Conservation (phyloP, 1,140 invertebrate species). For the Pseudoatta argentina region DNA sequence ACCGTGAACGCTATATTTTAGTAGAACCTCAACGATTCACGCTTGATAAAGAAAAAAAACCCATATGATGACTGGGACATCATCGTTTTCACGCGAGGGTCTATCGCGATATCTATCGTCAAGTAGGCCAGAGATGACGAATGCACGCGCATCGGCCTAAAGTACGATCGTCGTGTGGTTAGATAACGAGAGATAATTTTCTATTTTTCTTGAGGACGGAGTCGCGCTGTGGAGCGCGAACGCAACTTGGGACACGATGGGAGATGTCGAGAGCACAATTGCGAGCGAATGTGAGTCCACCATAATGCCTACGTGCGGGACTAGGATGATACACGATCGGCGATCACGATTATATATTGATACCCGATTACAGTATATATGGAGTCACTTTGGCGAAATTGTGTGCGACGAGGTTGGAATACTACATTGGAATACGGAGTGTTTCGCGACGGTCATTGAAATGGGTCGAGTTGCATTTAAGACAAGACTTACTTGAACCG, state of each 20-base stretch:
- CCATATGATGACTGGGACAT: constrained; percentile 73
- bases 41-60: constrained; percentile 61
- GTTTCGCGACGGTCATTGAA: constrained; percentile 21
- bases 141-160: constrained; percentile 33
- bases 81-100: constrained; percentile 20
- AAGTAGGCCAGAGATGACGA: neutral
- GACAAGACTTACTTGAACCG: constrained; percentile 25
- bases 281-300: constrained; percentile 25
- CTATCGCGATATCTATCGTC: neutral
- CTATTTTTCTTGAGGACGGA: constrained; percentile 37
- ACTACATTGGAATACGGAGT: neutral
- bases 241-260: constrained; percentile 11
- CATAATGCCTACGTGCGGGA: constrained; percentile 15
- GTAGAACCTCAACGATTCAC: constrained; percentile 82
- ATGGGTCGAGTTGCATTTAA: constrained; percentile 24
- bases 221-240: neutral
- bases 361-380: neutral
- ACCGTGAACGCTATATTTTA: constrained; percentile 83
- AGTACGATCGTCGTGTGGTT: constrained; percentile 11
- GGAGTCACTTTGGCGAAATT: neutral
- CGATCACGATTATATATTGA: neutral
- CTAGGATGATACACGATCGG: neutral
- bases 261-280: constrained; percentile 43
- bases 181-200: constrained; percentile 36
- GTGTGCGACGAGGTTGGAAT: neutral